A percentile compares a stretch with the other conserved stretches of the same genome.
Evolutionary conservation across 2,113 vertebrate genomes (phyloP).

Genomic region (Macquaria australasica): DNA sequence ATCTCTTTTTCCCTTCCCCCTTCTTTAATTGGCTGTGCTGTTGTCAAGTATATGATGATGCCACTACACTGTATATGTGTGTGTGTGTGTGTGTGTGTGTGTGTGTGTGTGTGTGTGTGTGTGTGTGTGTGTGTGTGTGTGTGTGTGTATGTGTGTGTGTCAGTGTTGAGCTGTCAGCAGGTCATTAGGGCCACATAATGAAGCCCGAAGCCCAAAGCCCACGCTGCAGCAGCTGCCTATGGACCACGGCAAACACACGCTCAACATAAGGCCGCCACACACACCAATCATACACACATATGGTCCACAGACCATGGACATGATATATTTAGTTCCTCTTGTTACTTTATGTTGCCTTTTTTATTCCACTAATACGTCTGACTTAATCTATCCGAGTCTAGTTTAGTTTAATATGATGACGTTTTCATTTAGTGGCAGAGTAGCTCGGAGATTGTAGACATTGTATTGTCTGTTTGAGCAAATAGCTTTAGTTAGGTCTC

Average conservation of each 20-base stretch:
- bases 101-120: slow-evolving; percentile 9
- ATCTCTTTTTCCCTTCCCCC: slow-evolving; percentile 34
- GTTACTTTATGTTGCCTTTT: slow-evolving; percentile 22
- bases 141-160: slow-evolving; percentile 48
- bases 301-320: slow-evolving; percentile 45
- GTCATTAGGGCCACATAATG: slow-evolving; percentile 77
- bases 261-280: slow-evolving; percentile 65
- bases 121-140: background rate
- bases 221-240: slow-evolving; percentile 70
- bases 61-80: slow-evolving; percentile 45
- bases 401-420: background rate
- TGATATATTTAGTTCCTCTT: slow-evolving; percentile 25
- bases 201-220: slow-evolving; percentile 64
- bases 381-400: background rate
- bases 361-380: background rate
- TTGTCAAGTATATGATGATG: slow-evolving; percentile 67
- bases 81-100: slow-evolving; percentile 8
- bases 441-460: background rate
- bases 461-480: background rate
- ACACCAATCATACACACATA: slow-evolving; percentile 72
- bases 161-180: slow-evolving; percentile 71
- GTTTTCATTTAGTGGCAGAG: slow-evolving; percentile 3
- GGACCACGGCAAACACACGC: slow-evolving; percentile 57
- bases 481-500: background rate
- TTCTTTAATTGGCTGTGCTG: slow-evolving; percentile 67